phyloP scores from a whole-genome alignment of 2,888 invertebrate species.

The Morpho achilles region DNA sequence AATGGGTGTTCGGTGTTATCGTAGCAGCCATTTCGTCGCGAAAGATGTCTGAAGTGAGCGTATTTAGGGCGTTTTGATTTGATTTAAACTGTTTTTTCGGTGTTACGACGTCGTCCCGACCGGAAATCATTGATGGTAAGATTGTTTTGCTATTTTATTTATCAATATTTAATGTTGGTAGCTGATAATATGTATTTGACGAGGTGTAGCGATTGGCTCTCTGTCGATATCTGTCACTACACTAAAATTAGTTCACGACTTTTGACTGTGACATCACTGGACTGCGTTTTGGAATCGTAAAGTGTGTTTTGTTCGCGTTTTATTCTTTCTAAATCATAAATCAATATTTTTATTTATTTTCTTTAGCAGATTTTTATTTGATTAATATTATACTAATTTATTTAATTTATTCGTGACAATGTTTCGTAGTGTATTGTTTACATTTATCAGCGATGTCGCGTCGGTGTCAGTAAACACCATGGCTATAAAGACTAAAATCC shows the following conservation, averaged over 20 bases:
- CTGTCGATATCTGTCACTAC: slow-evolving; percentile 33
- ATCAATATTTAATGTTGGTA: slow-evolving; percentile 13
- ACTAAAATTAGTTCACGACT: slow-evolving; percentile 42
- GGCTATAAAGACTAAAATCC: slow-evolving; percentile 27
- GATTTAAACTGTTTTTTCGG: slow-evolving; percentile 59
- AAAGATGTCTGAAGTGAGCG: slow-evolving; percentile 65
- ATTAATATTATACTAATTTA: neutral
- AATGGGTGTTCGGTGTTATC: slow-evolving; percentile 62
- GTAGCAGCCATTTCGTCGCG: slow-evolving; percentile 68
- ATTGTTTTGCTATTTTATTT: slow-evolving; percentile 23
- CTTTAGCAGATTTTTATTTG: neutral
- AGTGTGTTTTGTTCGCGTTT: neutral
- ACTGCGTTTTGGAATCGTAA: slow-evolving; percentile 22
- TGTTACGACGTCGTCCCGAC: slow-evolving; percentile 48
- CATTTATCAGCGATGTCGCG: neutral
- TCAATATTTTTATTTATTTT: neutral
- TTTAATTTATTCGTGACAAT: slow-evolving; percentile 7
- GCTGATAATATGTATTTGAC: slow-evolving; percentile 11
- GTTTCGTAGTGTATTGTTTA: slow-evolving; percentile 8
- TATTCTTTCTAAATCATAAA: neutral
- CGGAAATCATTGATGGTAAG: slow-evolving; percentile 52
- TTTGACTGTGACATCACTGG: slow-evolving; percentile 32
- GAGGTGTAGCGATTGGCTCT: slow-evolving; percentile 8
- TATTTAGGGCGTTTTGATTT: slow-evolving; percentile 62
- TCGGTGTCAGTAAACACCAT: slow-evolving; percentile 3